These are phyloP conservation scores for Odocoileus virginianus DNA, from an alignment of 2,113 vertebrate species.

Conservation along the genomic window DNA sequence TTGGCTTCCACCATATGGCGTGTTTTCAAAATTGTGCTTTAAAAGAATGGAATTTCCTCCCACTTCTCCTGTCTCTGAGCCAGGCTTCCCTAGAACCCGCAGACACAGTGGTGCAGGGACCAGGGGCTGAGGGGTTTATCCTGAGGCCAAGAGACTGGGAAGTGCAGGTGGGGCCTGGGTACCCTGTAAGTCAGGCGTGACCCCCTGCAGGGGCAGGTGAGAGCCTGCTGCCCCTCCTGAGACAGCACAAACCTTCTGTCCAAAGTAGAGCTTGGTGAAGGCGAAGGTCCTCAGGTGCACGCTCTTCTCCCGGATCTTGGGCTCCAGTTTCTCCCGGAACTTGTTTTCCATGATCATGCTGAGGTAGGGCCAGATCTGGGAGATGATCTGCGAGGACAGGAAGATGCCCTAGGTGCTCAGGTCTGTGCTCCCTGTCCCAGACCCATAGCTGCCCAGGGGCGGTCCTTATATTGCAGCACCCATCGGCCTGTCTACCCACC, in stretches of 20 bases:
- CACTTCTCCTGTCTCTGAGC: not conserved
- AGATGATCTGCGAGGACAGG: constrained; percentile 82
- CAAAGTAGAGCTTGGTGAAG: constrained; percentile 94
- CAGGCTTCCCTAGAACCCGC: not conserved
- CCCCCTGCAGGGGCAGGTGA: too few relatives aligned
- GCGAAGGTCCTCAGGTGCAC: constrained; percentile 88
- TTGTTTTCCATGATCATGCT: constrained; percentile 93
- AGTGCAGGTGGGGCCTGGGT: rapidly evolving
- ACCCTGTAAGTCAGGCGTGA: not conserved
- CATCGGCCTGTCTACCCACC: not conserved
- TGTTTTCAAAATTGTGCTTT: not conserved
- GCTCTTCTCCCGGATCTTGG: constrained; percentile 85
- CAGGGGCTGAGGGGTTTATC: too few relatives aligned
- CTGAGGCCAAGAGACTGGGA: not conserved
- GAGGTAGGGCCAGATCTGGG: constrained; percentile 95
- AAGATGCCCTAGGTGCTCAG: not conserved
- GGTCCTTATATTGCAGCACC: not conserved
- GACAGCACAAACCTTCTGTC: constrained; percentile 83
- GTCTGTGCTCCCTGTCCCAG: not conserved
- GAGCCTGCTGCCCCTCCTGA: not conserved
- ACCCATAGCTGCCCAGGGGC: not conserved
- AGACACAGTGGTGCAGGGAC: too few relatives aligned
- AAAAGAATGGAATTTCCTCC: not conserved
- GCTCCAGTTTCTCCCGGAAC: constrained; percentile 89
- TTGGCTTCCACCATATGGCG: not conserved